phyloP scores from a whole-genome alignment of 2,888 invertebrate species.

The Lasioglossum zephyrum region DNA sequence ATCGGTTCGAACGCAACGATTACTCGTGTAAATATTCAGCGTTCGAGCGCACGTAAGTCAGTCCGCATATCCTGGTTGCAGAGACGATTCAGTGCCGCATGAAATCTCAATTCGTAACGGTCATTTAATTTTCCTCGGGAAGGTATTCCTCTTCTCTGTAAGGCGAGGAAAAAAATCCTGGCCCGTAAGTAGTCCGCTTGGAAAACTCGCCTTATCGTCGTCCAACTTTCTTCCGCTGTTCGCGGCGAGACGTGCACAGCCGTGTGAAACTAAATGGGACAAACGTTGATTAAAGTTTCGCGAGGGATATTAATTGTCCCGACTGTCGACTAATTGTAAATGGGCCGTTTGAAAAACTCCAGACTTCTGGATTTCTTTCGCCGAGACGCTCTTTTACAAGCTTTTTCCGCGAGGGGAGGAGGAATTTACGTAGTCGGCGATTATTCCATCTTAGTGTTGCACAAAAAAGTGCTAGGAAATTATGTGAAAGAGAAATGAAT shows the following conservation, averaged over 20 bases:
- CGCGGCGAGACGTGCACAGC: neutral
- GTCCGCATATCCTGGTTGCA: neutral
- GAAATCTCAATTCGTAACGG: conserved; percentile 22
- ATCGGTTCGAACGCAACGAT: neutral
- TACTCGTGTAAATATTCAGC: conserved; percentile 7
- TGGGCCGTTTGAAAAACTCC: conserved; percentile 13
- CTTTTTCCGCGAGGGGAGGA: neutral
- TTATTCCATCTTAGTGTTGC: neutral
- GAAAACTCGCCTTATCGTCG: conserved; percentile 27
- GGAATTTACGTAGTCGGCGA: neutral
- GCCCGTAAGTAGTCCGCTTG: neutral
- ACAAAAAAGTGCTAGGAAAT: too few relatives aligned
- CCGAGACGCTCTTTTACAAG: conserved; percentile 7
- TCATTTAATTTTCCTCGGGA: conserved; percentile 8
- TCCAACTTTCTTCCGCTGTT: conserved; percentile 33
- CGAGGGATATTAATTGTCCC: conserved; percentile 26
- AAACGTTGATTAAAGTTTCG: conserved; percentile 33
- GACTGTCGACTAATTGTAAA: conserved; percentile 9
- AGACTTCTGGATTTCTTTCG: too few relatives aligned
- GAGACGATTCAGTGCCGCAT: neutral
- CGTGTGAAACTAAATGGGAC: conserved; percentile 33
- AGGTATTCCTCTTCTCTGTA: neutral
- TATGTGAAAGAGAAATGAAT: too few relatives aligned
- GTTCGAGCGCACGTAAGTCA: neutral
- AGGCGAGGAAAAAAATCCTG: neutral